Evolutionary conservation across 2,113 vertebrate genomes (phyloP), one percentile per base, ranked within the genome.

Genomic region (Embiotoca jacksoni): DNA sequence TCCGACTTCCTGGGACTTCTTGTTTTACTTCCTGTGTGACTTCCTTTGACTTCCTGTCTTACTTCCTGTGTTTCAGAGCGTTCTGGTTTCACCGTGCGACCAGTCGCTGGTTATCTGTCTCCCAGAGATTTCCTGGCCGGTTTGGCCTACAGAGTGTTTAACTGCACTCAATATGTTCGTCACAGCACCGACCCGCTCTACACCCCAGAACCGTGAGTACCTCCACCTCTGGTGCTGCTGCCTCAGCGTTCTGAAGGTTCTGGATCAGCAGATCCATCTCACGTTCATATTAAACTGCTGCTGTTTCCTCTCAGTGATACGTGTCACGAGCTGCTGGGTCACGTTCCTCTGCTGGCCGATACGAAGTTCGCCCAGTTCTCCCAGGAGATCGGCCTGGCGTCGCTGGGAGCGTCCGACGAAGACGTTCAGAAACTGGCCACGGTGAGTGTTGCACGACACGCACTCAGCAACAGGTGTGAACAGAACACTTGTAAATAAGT

Each of bases 291-390:
- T 23, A 23, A 23, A 44, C 1, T 14, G 10, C 1, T 41, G 10
- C 0, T 47, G 41, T 44, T 44, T 11, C 13, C 3, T 54, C 67
- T n/a, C 92, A 99, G 98, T 47, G 98, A 99, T 86, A 99, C 98
- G 0, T 99, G 98, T 78, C 98, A 99, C 32, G 98, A 99, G 85
- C 95, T 99, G 53, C 82, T 99, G 91, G 98, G 98, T 79, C 98
- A 99, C 0, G 97, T 99, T 0, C 98, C 98, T 71, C 95, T 99
- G 23, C 95, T 99, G 78, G 98, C 98, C 0, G 98, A 99, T 72
- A 97, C 96, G 1, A 99, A 97, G 82, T 99, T 99, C 81, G 97
- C 98, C 60, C 97, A 99, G 82, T 99, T 99, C 94, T 98, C 97
- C 53, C 98, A 99, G 92, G 98, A 99, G 88, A 98, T 99, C 78